Evolutionary conservation across 2,113 vertebrate genomes (phyloP).

Genomic region (Albula goreensis): DNA sequence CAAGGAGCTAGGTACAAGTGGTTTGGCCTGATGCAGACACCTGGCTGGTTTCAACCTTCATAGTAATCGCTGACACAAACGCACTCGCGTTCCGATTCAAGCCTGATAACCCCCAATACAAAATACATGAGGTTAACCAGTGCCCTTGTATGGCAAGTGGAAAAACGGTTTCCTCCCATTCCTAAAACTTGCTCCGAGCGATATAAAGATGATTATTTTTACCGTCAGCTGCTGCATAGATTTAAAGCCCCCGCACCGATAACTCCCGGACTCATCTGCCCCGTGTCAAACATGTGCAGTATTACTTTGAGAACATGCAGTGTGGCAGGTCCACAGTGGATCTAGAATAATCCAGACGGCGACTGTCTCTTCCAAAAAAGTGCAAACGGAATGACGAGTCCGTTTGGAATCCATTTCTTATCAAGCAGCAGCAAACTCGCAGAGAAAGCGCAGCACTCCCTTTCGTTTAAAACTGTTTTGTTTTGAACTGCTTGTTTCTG

Average conservation of each 20-base stretch:
- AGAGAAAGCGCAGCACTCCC: background rate
- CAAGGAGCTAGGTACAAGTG: background rate
- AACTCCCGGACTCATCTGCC: constrained; percentile 99
- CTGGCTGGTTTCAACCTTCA: background rate
- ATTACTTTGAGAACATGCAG: constrained; percentile 80
- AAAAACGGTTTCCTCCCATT: constrained; percentile 69
- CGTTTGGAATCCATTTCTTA: constrained; percentile 75
- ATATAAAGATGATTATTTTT: constrained; percentile 96
- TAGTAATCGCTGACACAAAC: background rate
- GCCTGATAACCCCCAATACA: background rate
- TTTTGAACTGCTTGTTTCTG: too few species aligned
- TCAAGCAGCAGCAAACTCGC: constrained; percentile 60
- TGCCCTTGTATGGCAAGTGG: constrained; percentile 45
- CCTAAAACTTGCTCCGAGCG: constrained; percentile 80
- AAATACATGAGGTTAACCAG: constrained; percentile 69
- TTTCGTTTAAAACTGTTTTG: background rate
- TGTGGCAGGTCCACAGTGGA: constrained; percentile 95
- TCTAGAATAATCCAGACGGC: constrained; percentile 83
- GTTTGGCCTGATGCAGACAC: constrained; percentile 16
- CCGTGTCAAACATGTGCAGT: constrained; percentile 94
- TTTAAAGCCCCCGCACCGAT: constrained; percentile 89
- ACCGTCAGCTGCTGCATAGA: constrained; percentile 98
- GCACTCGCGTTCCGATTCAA: background rate
- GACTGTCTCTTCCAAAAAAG: constrained; percentile 81
- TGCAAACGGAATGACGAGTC: constrained; percentile 77